These are phyloP conservation scores for Camptogramma bilineatum DNA, from an alignment of 2,888 invertebrate species.

Conservation along the genomic window DNA sequence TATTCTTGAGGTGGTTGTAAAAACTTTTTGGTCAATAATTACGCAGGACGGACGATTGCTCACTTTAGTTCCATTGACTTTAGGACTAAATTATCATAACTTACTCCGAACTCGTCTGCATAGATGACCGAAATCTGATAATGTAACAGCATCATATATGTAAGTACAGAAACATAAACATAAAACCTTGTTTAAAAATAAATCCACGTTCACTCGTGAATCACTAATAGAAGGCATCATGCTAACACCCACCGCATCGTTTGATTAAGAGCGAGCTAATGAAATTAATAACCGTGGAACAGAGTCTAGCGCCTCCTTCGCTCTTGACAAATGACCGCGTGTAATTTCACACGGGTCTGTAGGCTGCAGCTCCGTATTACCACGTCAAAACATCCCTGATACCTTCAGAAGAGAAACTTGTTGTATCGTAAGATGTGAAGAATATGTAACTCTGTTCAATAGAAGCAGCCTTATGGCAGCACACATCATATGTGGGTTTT, in stretches of 20 bases:
- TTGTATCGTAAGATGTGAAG: too few relatives aligned
- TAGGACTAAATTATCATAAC: too few relatives aligned
- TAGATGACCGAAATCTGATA: neutral
- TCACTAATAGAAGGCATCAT: conserved; percentile 54
- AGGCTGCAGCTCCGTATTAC: conserved; percentile 40
- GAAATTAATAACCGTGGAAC: conserved; percentile 81
- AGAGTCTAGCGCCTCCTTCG: conserved; percentile 70
- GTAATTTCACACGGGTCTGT: conserved; percentile 81
- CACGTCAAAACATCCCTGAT: neutral
- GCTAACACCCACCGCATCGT: conserved; percentile 65
- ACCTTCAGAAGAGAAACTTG: neutral
- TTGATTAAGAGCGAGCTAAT: conserved; percentile 81
- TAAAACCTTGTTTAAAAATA: conserved; percentile 4
- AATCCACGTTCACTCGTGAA: neutral
- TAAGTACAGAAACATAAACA: conserved; percentile 9
- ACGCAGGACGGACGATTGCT: too few relatives aligned
- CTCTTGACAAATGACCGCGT: conserved; percentile 80
- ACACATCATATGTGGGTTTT: too few relatives aligned
- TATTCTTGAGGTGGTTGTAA: too few relatives aligned
- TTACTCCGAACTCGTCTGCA: neutral
- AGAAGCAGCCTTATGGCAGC: too few relatives aligned
- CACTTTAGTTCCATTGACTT: too few relatives aligned
- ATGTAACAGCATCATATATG: neutral
- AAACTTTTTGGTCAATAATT: too few relatives aligned
- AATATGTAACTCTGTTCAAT: too few relatives aligned